These are phyloP conservation scores for Dreissena rostriformis DNA, from an alignment of 1,140 invertebrate species.

Conservation along the genomic window DNA sequence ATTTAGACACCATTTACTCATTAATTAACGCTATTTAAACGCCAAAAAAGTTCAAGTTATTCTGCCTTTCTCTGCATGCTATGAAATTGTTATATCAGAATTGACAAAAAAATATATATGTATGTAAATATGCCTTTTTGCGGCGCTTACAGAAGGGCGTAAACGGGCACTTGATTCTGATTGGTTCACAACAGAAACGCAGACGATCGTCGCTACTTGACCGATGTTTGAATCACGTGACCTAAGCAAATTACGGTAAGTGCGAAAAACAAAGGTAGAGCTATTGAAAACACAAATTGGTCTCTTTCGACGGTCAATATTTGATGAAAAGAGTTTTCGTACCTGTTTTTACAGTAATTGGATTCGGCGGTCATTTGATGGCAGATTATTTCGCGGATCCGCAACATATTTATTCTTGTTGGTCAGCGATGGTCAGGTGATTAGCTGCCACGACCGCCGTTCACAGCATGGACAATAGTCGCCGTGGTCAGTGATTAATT, in stretches of 20 bases:
- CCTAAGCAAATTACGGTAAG: slow-evolving; percentile 31
- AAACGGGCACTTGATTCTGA: slow-evolving; percentile 27
- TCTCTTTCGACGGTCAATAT: slow-evolving; percentile 50
- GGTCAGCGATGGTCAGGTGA: no score
- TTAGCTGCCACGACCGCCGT: no score
- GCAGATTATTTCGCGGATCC: slow-evolving; percentile 19
- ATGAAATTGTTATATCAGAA: no score
- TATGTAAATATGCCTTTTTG: slow-evolving; percentile 1
- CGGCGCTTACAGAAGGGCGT: slow-evolving; percentile 7
- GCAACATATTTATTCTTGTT: slow-evolving; percentile 4
- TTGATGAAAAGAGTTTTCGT: slow-evolving; percentile 51
- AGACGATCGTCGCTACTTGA: not conserved
- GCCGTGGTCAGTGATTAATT: no score
- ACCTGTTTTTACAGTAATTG: slow-evolving; percentile 51
- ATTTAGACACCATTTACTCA: no score
- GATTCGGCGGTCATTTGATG: slow-evolving; percentile 51
- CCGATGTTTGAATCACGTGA: slow-evolving; percentile 21
- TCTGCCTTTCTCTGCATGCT: no score
- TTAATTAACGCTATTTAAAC: no score
- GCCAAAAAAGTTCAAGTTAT: no score
- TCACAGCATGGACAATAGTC: no score
- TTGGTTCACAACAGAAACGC: slow-evolving; percentile 25
- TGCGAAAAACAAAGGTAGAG: slow-evolving; percentile 54
- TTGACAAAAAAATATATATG: no score
- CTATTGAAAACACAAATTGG: slow-evolving; percentile 39